These are phyloP conservation scores for Marcusenius ussheri DNA, from an alignment of 2,113 vertebrate genomes.

Conservation along the genomic window DNA sequence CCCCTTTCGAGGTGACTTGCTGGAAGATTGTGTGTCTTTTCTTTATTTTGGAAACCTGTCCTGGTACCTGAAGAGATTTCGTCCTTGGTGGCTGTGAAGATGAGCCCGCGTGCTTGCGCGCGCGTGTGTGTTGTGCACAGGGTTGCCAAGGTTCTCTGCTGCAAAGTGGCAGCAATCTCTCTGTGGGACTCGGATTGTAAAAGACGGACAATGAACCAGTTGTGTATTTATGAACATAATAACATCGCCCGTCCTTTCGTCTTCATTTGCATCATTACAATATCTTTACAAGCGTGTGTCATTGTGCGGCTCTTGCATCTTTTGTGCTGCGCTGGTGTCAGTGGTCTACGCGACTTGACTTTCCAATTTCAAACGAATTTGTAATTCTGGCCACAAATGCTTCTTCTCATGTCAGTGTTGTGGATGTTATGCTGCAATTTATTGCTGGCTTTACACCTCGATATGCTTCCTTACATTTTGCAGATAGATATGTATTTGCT, in stretches of 20 bases:
- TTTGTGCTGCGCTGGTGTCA: constrained; percentile 39
- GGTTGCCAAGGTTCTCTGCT: constrained; percentile 36
- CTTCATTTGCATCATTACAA: constrained; percentile 69
- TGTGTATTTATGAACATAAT: constrained; percentile 67
- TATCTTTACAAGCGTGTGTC: constrained; percentile 64
- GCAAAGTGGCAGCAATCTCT: constrained; percentile 46
- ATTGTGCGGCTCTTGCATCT: constrained; percentile 63
- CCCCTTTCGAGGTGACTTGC: not conserved
- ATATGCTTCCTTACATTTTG: not conserved
- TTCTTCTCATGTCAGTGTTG: constrained; percentile 45
- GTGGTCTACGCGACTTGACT: constrained; percentile 27
- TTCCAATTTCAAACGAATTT: constrained; percentile 29
- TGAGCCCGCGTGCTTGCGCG: not conserved
- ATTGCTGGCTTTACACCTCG: not conserved
- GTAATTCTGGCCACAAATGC: constrained; percentile 35
- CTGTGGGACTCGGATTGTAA: constrained; percentile 40
- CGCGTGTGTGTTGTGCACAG: constrained; percentile 18
- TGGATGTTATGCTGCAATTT: not conserved
- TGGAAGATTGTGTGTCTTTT: not conserved
- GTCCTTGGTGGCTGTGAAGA: not conserved
- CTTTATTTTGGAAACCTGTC: not conserved
- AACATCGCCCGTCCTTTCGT: constrained; percentile 60
- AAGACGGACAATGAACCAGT: constrained; percentile 52
- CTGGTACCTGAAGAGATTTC: not conserved
- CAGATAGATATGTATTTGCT: not conserved